These are phyloP conservation scores for Sapajus apella DNA, from an alignment of 2,113 vertebrate genomes.

Conservation along the genomic window DNA sequence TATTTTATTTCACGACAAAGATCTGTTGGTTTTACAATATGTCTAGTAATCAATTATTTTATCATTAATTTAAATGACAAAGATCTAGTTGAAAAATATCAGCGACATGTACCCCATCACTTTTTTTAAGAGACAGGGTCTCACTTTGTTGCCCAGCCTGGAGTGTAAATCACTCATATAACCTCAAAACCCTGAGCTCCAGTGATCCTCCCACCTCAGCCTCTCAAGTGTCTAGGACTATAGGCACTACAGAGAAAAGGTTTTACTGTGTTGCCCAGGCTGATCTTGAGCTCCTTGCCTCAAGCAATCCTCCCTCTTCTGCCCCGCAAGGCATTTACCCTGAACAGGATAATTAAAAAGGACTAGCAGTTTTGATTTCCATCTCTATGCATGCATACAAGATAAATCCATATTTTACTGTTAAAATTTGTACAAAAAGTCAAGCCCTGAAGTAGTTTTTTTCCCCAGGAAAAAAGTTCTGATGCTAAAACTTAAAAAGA, in stretches of 20 bases:
- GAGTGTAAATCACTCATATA: too few species aligned
- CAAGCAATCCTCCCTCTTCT: too few species aligned
- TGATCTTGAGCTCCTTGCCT: too few species aligned
- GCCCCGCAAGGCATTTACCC: background rate
- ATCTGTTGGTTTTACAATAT: slow-evolving; percentile 65
- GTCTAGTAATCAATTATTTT: slow-evolving; percentile 69
- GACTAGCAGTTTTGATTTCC: slow-evolving; percentile 79
- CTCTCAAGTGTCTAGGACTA: too few species aligned
- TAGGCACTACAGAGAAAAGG: too few species aligned
- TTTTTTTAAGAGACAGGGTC: too few species aligned
- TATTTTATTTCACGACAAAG: slow-evolving; percentile 63
- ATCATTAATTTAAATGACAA: slow-evolving; percentile 75
- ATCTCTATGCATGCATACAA: slow-evolving; percentile 68
- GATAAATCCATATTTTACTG: slow-evolving; percentile 68
- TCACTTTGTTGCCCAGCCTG: too few species aligned
- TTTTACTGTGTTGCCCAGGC: too few species aligned
- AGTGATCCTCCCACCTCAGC: too few species aligned
- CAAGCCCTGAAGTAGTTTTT: slow-evolving; percentile 83
- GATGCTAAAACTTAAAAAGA: slow-evolving; percentile 74
- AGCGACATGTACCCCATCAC: background rate
- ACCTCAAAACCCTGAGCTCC: too few species aligned
- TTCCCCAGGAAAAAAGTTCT: slow-evolving; percentile 63
- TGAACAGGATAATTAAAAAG: slow-evolving; percentile 65
- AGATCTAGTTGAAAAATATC: slow-evolving; percentile 75
- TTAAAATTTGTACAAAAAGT: slow-evolving; percentile 83